These are phyloP conservation scores for Trachymyrmex septentrionalis DNA, from an alignment of 1,140 invertebrate species.

Conservation along the genomic window DNA sequence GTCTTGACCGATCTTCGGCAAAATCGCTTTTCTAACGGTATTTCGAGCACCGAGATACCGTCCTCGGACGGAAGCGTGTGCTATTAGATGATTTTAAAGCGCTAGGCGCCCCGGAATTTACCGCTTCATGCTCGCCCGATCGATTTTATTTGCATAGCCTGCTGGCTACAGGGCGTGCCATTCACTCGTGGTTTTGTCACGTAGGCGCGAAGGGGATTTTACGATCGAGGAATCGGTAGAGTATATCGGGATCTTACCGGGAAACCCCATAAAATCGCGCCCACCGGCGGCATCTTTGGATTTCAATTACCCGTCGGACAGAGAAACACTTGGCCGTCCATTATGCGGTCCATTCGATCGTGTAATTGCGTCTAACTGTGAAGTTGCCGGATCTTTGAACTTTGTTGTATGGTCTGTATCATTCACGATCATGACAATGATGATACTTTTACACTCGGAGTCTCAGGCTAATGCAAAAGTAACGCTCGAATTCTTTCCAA, in stretches of 20 bases:
- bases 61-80: conserved; percentile 47
- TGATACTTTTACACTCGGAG: neutral
- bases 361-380: conserved; percentile 82
- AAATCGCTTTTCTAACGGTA: conserved; percentile 72
- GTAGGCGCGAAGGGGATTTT: conserved; percentile 62
- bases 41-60: conserved; percentile 20
- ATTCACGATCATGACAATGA: neutral
- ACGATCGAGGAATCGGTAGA: conserved; percentile 34
- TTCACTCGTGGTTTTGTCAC: conserved; percentile 66
- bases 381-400: conserved; percentile 67
- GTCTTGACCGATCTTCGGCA: conserved; percentile 37
- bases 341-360: conserved; percentile 80
- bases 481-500: neutral
- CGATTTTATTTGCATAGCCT: conserved; percentile 74
- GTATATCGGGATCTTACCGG: conserved; percentile 57
- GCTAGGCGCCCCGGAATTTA: conserved; percentile 61
- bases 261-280: conserved; percentile 76
- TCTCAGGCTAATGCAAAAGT: neutral
- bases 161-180: neutral
- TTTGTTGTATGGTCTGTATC: conserved; percentile 15
- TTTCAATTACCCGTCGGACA: conserved; percentile 80
- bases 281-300: conserved; percentile 76
- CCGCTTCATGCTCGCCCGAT: conserved; percentile 52
- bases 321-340: conserved; percentile 75
- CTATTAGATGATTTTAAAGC: conserved; percentile 66